These are phyloP conservation scores for Struthio camelus DNA, from an alignment of 2,113 vertebrate genomes.

Conservation along the genomic window DNA sequence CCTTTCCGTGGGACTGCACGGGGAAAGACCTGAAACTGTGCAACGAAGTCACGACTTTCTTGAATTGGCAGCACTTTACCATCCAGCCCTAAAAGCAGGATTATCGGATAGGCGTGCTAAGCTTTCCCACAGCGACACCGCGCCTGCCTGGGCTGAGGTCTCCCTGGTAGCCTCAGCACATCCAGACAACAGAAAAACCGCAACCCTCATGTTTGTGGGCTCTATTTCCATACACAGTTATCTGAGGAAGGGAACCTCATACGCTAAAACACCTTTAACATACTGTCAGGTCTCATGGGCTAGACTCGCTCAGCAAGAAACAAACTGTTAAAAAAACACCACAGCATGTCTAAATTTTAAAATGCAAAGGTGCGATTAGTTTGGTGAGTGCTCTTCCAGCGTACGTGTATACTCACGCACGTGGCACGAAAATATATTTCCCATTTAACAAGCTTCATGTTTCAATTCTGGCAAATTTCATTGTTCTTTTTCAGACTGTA, in stretches of 20 bases:
- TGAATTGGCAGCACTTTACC: not conserved
- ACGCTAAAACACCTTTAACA: not conserved
- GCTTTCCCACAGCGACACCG: not conserved
- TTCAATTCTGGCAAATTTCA: not conserved
- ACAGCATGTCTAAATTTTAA: accelerated
- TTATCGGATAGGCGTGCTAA: not conserved
- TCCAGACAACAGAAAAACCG: not conserved
- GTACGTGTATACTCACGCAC: not conserved
- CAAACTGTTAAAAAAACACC: not conserved
- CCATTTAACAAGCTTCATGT: not conserved
- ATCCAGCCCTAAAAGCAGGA: not conserved
- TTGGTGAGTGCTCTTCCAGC: not conserved
- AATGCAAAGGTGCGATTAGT: not conserved
- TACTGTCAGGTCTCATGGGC: not conserved
- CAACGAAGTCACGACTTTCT: not conserved
- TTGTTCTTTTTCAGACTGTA: not conserved
- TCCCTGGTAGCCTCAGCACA: not conserved
- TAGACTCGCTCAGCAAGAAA: not conserved
- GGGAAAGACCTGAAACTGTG: not conserved
- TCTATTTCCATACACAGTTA: not conserved
- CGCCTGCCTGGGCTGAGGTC: not conserved
- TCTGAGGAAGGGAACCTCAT: not conserved
- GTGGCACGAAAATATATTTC: not conserved
- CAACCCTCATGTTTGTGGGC: not conserved
- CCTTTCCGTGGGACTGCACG: not conserved